A percentile compares a stretch with the other conserved stretches of the same genome.
These are phyloP conservation scores for Metopia argyrocephala DNA, from an alignment of 2,888 invertebrate species.

Conservation along the genomic window DNA sequence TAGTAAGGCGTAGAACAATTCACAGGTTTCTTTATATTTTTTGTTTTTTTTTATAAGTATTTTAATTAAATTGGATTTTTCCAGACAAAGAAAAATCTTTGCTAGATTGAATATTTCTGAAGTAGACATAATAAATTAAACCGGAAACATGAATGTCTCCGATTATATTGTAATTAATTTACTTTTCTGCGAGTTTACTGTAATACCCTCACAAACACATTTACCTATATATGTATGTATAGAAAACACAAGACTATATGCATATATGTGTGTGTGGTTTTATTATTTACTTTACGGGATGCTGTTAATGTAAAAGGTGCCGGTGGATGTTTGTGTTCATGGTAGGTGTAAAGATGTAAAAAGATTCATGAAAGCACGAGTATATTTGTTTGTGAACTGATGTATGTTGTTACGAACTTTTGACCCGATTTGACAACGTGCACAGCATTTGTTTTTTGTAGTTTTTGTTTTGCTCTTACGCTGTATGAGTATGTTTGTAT, in stretches of 20 bases:
- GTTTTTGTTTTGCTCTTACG: not conserved
- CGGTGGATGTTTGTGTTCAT: not conserved
- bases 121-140: too few relatives aligned
- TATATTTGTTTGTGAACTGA: not conserved
- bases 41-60: too few relatives aligned
- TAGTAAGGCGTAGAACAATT: too few relatives aligned
- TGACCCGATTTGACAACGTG: slow-evolving; percentile 73
- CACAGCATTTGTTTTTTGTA: slow-evolving; percentile 48
- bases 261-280: slow-evolving; percentile 23
- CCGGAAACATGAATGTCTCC: too few relatives aligned
- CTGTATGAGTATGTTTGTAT: not conserved
- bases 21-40: too few relatives aligned
- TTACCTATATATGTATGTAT: not conserved
- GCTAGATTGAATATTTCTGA: not conserved
- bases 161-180: too few relatives aligned
- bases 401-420: slow-evolving; percentile 72
- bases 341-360: not conserved
- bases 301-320: slow-evolving; percentile 16
- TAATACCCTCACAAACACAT: not conserved
- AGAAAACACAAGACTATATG: too few relatives aligned
- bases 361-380: too few relatives aligned
- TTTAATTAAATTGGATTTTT: too few relatives aligned
- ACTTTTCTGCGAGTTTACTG: not conserved
- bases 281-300: slow-evolving; percentile 8
- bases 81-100: not conserved